Evolutionary conservation across 2,113 vertebrate genomes (phyloP).

Genomic region (Sceloporus tristichus): DNA sequence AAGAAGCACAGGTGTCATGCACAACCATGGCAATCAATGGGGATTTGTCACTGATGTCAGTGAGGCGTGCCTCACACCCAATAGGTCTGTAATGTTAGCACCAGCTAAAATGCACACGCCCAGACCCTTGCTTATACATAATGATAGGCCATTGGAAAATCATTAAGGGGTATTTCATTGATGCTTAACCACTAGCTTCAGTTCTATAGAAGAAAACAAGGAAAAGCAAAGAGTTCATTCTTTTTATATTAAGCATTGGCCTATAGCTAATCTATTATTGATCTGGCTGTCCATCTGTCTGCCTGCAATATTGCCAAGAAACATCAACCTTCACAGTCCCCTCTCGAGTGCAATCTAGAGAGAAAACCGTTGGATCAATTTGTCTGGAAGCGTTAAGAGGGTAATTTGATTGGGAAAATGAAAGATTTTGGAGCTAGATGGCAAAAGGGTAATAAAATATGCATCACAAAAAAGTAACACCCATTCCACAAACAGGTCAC

Average conservation of each 20-base stretch:
- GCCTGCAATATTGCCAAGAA: background rate
- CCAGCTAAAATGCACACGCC: slow-evolving; percentile 1
- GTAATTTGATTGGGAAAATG: background rate
- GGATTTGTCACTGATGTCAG: background rate
- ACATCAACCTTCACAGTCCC: slow-evolving; percentile 16
- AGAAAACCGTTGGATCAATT: slow-evolving; percentile 25
- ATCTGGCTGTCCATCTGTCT: slow-evolving; percentile 22
- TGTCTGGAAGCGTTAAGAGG: slow-evolving; percentile 30
- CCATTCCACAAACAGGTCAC: background rate
- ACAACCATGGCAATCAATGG: background rate
- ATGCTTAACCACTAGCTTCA: background rate
- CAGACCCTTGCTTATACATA: background rate
- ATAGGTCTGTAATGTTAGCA: slow-evolving; percentile 2
- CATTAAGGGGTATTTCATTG: background rate
- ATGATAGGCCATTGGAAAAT: background rate
- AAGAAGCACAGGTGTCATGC: too few relatives aligned
- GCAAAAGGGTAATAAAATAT: background rate
- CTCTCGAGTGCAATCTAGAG: background rate
- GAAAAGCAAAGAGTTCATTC: slow-evolving; percentile 15
- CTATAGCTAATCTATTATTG: slow-evolving; percentile 45
- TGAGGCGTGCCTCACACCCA: background rate
- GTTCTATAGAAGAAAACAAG: background rate
- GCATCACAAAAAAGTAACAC: too few relatives aligned
- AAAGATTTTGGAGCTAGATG: background rate
- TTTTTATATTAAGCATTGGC: background rate